Percentiles rank a stretch among this genome's conserved stretches.
Conservation (phyloP, 2,797 vertebrate genomes). For the Pagetopsis macropterus region DNA sequence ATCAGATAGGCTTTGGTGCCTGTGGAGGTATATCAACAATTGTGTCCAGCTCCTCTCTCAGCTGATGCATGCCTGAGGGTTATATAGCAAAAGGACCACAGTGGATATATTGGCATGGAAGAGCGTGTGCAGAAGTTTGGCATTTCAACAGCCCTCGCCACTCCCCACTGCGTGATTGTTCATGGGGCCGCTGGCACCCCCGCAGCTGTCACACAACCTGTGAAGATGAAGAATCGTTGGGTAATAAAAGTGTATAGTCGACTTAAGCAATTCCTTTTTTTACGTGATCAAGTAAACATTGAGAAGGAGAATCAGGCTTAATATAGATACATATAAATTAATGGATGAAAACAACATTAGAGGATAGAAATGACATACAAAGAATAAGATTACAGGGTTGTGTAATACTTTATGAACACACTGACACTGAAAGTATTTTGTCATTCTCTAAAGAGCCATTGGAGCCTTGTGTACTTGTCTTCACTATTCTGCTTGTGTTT, state of each 20-base stretch:
- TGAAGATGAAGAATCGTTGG: conserved; percentile 22
- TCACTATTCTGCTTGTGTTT: conserved; percentile 54
- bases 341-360: background rate
- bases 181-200: conserved; percentile 34
- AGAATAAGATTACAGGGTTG: conserved; percentile 2
- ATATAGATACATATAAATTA: background rate
- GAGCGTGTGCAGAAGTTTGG: conserved; percentile 46
- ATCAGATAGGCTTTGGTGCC: conserved; percentile 71
- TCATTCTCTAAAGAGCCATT: background rate
- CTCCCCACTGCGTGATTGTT: conserved; percentile 45
- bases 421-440: background rate
- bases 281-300: conserved; percentile 4
- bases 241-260: conserved; percentile 42
- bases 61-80: conserved; percentile 62
- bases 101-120: conserved; percentile 31
- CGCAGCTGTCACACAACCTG: conserved; percentile 68
- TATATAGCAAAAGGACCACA: conserved; percentile 61
- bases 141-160: conserved; percentile 70
- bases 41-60: conserved; percentile 63
- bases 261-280: conserved; percentile 21
- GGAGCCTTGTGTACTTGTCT: background rate
- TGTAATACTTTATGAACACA: conserved; percentile 6
- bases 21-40: conserved; percentile 58
- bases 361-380: background rate
- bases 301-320: background rate